Conservation (phyloP, 2,888 invertebrate species). For the Ectemnius continuus region DNA sequence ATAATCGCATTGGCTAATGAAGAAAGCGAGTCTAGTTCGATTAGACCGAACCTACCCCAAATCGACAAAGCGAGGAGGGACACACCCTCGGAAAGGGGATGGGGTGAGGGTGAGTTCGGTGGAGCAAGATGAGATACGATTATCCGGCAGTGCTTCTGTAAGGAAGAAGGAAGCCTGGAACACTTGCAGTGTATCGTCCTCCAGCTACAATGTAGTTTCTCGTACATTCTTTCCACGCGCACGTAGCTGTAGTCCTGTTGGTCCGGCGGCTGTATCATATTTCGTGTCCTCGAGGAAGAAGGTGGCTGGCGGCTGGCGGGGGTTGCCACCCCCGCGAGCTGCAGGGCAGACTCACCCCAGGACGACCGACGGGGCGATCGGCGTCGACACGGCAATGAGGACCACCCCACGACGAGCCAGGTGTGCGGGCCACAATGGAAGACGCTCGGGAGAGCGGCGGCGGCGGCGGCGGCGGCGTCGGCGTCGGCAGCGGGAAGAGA, state of each 20-base stretch:
- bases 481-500: slow-evolving; percentile 27
- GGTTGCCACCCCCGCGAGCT: slow-evolving; percentile 30
- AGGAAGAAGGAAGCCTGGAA: too few species aligned
- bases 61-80: slow-evolving; percentile 72
- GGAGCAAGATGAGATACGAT: slow-evolving; percentile 40
- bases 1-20: slow-evolving; percentile 6
- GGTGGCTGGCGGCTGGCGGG: slow-evolving; percentile 13
- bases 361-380: not conserved
- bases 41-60: slow-evolving; percentile 71
- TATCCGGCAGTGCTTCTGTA: not conserved
- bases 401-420: slow-evolving; percentile 67
- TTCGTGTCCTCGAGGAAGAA: slow-evolving; percentile 52
- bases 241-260: slow-evolving; percentile 26
- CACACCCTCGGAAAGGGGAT: slow-evolving; percentile 73
- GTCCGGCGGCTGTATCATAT: slow-evolving; percentile 61
- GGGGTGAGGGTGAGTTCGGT: slow-evolving; percentile 47
- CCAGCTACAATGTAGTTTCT: not conserved
- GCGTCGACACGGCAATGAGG: slow-evolving; percentile 63
- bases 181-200: slow-evolving; percentile 4
- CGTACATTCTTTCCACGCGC: slow-evolving; percentile 23
- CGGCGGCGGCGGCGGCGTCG: slow-evolving; percentile 19
- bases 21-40: slow-evolving; percentile 6
- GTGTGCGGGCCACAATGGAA: slow-evolving; percentile 72
- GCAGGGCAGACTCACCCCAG: not conserved
- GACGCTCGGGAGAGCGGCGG: slow-evolving; percentile 59